phyloP scores from a whole-genome alignment of 1,140 invertebrate genomes.

The Holotrichia oblita region DNA sequence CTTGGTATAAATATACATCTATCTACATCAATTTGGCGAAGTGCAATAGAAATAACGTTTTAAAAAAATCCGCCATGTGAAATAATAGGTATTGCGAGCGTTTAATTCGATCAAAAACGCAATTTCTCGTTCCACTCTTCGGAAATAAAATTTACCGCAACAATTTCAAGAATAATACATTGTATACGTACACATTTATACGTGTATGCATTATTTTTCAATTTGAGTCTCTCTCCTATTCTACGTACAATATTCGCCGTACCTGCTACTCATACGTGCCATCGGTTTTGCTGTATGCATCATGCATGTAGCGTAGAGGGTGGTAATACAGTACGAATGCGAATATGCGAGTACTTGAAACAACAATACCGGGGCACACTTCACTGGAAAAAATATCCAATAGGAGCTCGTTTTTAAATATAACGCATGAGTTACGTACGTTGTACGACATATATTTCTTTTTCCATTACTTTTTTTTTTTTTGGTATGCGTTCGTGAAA shows the following conservation, averaged over 20 bases:
- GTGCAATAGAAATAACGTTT: not conserved
- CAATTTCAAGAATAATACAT: conserved; percentile 34
- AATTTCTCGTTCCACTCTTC: not conserved
- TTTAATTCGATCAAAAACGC: conserved; percentile 28
- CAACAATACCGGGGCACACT: conserved; percentile 16
- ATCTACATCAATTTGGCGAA: too few species aligned
- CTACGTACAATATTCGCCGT: not conserved
- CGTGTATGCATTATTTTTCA: conserved; percentile 22
- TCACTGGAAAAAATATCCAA: conserved; percentile 31
- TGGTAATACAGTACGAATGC: not conserved
- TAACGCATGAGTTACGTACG: not conserved
- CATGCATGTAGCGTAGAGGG: not conserved
- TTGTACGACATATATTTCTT: not conserved
- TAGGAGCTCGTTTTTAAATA: conserved; percentile 12
- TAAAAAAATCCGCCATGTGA: not conserved
- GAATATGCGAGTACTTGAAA: not conserved
- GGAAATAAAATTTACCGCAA: conserved; percentile 22
- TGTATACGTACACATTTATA: too few species aligned
- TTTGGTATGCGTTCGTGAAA: not conserved
- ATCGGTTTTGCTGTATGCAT: not conserved
- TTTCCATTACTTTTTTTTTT: not conserved
- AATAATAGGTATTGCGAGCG: not conserved
- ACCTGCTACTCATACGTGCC: not conserved
- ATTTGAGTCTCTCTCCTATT: not conserved
- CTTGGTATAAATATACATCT: too few species aligned